Percentiles rank a stretch among this genome's conserved stretches.
These are phyloP conservation scores for Desmophyllum pertusum DNA, from an alignment of 92 coral and sea anemone species.

Conservation along the genomic window DNA sequence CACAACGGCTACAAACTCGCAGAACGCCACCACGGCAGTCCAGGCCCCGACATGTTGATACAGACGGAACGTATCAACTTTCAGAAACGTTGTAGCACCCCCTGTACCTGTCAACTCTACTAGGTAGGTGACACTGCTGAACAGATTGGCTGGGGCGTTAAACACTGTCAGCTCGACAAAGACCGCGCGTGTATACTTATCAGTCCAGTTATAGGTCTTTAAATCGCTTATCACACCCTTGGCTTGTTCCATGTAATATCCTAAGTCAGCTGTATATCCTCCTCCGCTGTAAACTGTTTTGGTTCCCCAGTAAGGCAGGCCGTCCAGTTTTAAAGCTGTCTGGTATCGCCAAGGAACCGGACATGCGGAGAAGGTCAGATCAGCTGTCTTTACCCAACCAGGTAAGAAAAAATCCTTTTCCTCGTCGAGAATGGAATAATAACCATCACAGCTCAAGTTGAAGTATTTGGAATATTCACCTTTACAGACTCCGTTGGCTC, in stretches of 20 bases:
- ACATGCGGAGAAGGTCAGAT: slow-evolving; percentile 49
- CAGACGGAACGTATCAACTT: slow-evolving; percentile 69
- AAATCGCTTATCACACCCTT: slow-evolving; percentile 60
- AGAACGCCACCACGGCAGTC: slow-evolving; percentile 14
- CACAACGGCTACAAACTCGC: slow-evolving; percentile 58
- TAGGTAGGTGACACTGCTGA: slow-evolving; percentile 65
- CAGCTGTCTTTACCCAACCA: slow-evolving; percentile 62
- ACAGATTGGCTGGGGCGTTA: slow-evolving; percentile 72
- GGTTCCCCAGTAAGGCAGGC: slow-evolving; percentile 75
- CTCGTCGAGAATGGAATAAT: slow-evolving; percentile 46
- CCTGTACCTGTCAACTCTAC: slow-evolving; percentile 75
- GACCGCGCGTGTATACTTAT: slow-evolving; percentile 65
- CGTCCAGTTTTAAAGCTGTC: slow-evolving; percentile 53
- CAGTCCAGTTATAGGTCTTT: slow-evolving; percentile 60
- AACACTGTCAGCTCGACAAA: slow-evolving; percentile 71
- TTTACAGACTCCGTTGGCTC: neutral
- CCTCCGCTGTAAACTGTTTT: slow-evolving; percentile 73
- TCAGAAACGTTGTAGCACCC: slow-evolving; percentile 48
- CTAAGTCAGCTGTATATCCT: slow-evolving; percentile 86
- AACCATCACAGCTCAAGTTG: slow-evolving; percentile 18
- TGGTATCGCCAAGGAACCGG: slow-evolving; percentile 83
- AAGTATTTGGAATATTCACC: slow-evolving; percentile 5
- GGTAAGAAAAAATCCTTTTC: slow-evolving; percentile 73
- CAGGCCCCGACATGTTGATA: slow-evolving; percentile 59
- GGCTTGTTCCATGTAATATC: slow-evolving; percentile 70